phyloP scores from a whole-genome alignment of 2,797 vertebrate species.

The Gobio occitaniae region DNA sequence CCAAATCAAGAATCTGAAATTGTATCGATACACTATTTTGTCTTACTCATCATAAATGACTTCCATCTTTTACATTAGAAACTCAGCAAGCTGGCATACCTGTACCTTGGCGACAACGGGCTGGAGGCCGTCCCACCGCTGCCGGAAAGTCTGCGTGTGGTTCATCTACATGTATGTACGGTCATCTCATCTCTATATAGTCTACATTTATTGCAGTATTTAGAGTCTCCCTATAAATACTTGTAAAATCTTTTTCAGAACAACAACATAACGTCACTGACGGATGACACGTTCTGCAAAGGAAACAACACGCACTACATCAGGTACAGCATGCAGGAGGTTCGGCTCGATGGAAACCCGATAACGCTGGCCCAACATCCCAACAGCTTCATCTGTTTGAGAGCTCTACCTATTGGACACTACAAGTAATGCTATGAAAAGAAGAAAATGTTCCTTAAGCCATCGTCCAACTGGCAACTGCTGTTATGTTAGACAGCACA shows the following conservation, averaged over 20 bases:
- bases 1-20: background rate
- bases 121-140: constrained; percentile 89
- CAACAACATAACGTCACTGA: constrained; percentile 89
- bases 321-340: constrained; percentile 83
- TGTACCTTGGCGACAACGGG: constrained; percentile 89
- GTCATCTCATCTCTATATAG: constrained; percentile 22
- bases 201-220: background rate
- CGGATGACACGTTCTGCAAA: constrained; percentile 93
- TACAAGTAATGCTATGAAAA: constrained; percentile 79
- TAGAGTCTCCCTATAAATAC: background rate
- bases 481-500: constrained; percentile 17
- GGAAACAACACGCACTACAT: constrained; percentile 87
- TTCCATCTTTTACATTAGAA: constrained; percentile 75
- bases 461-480: constrained; percentile 24
- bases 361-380: constrained; percentile 84
- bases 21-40: background rate
- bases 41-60: constrained; percentile 28
- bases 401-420: constrained; percentile 83
- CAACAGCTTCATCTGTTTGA: constrained; percentile 91
- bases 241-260: constrained; percentile 75
- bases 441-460: constrained; percentile 33
- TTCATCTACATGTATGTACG: constrained; percentile 91
- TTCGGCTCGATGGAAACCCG: constrained; percentile 91
- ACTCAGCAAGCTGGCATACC: constrained; percentile 85
- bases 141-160: constrained; percentile 87